These are phyloP conservation scores for Anthonomus grandis DNA, from an alignment of 1,140 invertebrate genomes.

Conservation along the genomic window DNA sequence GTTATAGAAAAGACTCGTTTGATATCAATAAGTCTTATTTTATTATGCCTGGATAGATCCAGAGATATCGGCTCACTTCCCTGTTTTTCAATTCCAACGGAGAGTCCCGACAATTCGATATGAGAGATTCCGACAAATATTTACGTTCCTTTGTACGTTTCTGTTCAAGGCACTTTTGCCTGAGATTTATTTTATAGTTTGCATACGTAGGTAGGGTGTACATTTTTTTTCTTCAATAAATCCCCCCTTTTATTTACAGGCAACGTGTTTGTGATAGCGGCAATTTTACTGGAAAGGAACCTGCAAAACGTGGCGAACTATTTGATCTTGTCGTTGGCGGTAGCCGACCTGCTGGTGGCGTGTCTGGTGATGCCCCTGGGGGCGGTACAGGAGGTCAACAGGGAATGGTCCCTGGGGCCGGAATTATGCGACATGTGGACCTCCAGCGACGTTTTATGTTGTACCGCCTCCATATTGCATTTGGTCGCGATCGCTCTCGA, in stretches of 20 bases:
- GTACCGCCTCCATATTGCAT: constrained; percentile 91
- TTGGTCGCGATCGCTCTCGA: constrained; percentile 94
- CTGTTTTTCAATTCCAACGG: no score
- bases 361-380: constrained; percentile 83
- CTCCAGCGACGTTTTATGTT: constrained; percentile 86
- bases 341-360: constrained; percentile 82
- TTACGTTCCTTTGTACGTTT: no score
- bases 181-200: no score
- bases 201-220: no score
- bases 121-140: no score
- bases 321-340: constrained; percentile 80
- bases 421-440: constrained; percentile 93
- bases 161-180: no score
- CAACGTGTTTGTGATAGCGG: constrained; percentile 93
- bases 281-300: constrained; percentile 84
- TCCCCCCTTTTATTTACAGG: constrained; percentile 55
- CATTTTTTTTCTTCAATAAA: background rate
- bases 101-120: no score
- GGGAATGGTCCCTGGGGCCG: constrained; percentile 56
- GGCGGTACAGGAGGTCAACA: constrained; percentile 60
- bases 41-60: no score
- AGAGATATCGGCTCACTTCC: no score
- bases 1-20: no score
- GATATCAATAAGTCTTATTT: no score
- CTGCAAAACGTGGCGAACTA: constrained; percentile 85